Conservation (phyloP, 2,113 vertebrate genomes). For the Sialia sialis region DNA sequence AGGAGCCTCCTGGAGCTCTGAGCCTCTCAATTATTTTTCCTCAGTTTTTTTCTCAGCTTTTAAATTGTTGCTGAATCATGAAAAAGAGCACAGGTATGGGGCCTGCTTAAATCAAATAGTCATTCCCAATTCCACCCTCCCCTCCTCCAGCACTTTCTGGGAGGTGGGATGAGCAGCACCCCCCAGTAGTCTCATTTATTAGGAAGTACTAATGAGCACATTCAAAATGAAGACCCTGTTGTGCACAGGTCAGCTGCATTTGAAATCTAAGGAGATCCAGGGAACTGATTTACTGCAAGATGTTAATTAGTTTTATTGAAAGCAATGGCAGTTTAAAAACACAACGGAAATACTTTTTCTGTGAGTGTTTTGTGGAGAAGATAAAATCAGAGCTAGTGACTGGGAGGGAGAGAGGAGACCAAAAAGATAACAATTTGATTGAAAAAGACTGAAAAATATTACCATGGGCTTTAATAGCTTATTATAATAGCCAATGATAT, state of each 20-base stretch:
- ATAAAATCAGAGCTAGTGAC: neutral
- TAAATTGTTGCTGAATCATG: neutral
- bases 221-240: neutral
- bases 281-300: neutral
- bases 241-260: constrained; percentile 37
- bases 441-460: constrained; percentile 2
- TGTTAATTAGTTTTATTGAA: constrained; percentile 29
- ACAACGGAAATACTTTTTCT: neutral
- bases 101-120: neutral
- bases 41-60: neutral
- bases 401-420: neutral
- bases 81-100: neutral
- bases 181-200: neutral
- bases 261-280: neutral
- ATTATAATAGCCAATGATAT: constrained; percentile 31
- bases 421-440: constrained; percentile 8
- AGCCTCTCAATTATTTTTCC: neutral
- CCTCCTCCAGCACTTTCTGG: neutral
- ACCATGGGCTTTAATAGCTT: constrained; percentile 12
- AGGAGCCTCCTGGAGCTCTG: neutral
- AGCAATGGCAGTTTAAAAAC: neutral
- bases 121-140: neutral
- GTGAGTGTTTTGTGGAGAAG: neutral
- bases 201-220: neutral
- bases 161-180: neutral